A percentile compares a stretch with the other conserved stretches of the same genome.
Conservation (phyloP, 1,140 invertebrate species). For the Planococcus citri region DNA sequence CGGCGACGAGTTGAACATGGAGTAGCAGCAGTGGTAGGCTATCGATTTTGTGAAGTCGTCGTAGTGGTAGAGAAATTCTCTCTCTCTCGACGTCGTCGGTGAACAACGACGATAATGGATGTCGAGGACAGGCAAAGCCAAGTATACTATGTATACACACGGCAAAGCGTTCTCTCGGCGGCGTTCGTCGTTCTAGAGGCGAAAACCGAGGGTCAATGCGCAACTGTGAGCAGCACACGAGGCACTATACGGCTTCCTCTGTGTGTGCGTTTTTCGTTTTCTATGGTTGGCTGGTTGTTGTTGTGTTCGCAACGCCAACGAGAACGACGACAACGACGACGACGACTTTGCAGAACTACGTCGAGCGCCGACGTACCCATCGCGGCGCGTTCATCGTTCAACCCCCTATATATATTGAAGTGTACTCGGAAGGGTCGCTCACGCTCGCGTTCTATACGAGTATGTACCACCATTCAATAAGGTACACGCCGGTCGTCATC, state of each 20-base stretch:
- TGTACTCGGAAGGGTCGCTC: background rate
- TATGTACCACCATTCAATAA: too few relatives aligned
- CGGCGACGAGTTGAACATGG: too few relatives aligned
- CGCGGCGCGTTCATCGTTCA: background rate
- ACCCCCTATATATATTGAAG: background rate
- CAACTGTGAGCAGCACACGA: slow-evolving; percentile 10
- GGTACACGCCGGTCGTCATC: too few relatives aligned
- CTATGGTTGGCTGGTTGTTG: too few relatives aligned
- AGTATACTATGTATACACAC: too few relatives aligned
- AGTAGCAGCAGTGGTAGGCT: too few relatives aligned
- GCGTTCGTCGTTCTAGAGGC: slow-evolving; percentile 5
- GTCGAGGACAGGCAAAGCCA: background rate
- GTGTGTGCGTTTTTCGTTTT: background rate
- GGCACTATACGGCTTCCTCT: slow-evolving; percentile 8
- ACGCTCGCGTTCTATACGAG: background rate
- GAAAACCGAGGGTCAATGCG: slow-evolving; percentile 4
- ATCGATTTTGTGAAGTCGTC: too few relatives aligned
- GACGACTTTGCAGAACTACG: background rate
- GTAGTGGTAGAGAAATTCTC: too few relatives aligned
- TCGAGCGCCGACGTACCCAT: background rate
- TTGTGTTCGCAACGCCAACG: too few relatives aligned
- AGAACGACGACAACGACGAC: background rate
- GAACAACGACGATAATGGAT: too few relatives aligned
- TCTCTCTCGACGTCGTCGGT: too few relatives aligned
- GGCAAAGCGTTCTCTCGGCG: background rate